Percentiles rank a stretch among this genome's conserved stretches.
Evolutionary conservation across 2,888 invertebrate species (phyloP).

Genomic region (Acronicta alni): DNA sequence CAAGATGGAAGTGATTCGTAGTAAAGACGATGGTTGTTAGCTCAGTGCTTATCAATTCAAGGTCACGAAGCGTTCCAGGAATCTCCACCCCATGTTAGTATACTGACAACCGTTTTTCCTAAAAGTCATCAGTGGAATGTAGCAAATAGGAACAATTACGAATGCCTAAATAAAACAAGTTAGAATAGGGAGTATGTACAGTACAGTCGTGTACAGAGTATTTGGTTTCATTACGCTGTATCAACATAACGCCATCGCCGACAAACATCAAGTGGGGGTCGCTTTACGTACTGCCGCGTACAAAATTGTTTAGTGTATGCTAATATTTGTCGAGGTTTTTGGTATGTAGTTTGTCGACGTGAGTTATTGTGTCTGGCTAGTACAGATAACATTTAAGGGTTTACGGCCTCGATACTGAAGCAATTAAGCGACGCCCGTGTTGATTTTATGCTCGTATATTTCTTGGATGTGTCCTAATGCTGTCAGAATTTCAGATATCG

Average conservation of each 20-base stretch:
- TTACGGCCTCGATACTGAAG: slow-evolving; percentile 45
- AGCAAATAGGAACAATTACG: slow-evolving; percentile 33
- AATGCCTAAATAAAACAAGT: slow-evolving; percentile 47
- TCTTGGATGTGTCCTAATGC: background rate
- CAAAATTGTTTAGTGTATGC: slow-evolving; percentile 66
- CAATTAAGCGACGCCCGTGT: slow-evolving; percentile 28
- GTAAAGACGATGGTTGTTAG: background rate
- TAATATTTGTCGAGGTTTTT: slow-evolving; percentile 69
- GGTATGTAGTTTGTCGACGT: slow-evolving; percentile 59
- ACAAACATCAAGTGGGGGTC: slow-evolving; percentile 54
- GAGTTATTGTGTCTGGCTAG: slow-evolving; percentile 58
- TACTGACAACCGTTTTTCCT: slow-evolving; percentile 6
- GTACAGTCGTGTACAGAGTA: slow-evolving; percentile 49
- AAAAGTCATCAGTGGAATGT: slow-evolving; percentile 31
- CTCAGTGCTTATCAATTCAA: background rate
- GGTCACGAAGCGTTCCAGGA: background rate
- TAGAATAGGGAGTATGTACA: slow-evolving; percentile 24
- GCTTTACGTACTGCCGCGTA: slow-evolving; percentile 50
- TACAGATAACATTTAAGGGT: slow-evolving; percentile 56
- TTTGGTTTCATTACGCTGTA: slow-evolving; percentile 71
- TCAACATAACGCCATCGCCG: slow-evolving; percentile 61
- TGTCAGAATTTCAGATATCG: too few species aligned
- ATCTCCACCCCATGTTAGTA: slow-evolving; percentile 6
- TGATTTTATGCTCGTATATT: slow-evolving; percentile 31
- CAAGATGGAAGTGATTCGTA: background rate